A percentile compares a stretch with the other conserved stretches of the same genome.
Conservation (phyloP, 1,140 invertebrate genomes). For the Drosophila biarmipes region DNA sequence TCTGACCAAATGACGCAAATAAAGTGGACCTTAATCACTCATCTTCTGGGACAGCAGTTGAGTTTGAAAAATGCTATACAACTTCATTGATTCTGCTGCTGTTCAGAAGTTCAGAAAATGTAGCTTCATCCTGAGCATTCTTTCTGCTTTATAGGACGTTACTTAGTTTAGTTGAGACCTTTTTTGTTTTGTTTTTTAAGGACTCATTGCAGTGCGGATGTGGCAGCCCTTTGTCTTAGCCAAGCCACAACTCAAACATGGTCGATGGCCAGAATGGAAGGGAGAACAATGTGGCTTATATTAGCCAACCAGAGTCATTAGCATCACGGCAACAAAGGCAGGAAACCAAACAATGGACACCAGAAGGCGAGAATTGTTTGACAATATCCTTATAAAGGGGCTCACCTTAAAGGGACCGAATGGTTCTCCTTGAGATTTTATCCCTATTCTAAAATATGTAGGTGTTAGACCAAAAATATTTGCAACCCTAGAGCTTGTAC, state of each 20-base stretch:
- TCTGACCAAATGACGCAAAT: conserved; percentile 58
- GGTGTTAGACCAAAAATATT: too few species aligned
- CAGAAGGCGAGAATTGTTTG: conserved; percentile 12
- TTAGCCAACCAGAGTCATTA: conserved; percentile 43
- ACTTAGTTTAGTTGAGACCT: background rate
- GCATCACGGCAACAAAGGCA: conserved; percentile 38
- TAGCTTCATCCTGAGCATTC: background rate
- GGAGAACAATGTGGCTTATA: conserved; percentile 48
- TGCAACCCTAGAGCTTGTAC: too few species aligned
- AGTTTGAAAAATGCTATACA: too few species aligned
- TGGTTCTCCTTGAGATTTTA: too few species aligned
- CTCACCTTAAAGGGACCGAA: background rate
- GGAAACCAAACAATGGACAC: conserved; percentile 20
- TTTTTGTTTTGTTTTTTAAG: background rate
- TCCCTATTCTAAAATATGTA: too few species aligned
- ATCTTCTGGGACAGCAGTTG: background rate
- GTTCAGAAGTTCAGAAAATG: background rate
- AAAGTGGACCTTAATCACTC: conserved; percentile 9
- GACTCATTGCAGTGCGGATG: conserved; percentile 8
- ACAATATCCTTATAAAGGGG: conserved; percentile 9
- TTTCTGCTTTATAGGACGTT: background rate
- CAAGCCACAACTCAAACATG: conserved; percentile 66
- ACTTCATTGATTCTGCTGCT: background rate
- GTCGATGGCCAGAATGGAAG: conserved; percentile 6
- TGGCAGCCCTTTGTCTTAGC: conserved; percentile 18